Conservation (phyloP, 2,888 invertebrate species). For the Apantesis nais region DNA sequence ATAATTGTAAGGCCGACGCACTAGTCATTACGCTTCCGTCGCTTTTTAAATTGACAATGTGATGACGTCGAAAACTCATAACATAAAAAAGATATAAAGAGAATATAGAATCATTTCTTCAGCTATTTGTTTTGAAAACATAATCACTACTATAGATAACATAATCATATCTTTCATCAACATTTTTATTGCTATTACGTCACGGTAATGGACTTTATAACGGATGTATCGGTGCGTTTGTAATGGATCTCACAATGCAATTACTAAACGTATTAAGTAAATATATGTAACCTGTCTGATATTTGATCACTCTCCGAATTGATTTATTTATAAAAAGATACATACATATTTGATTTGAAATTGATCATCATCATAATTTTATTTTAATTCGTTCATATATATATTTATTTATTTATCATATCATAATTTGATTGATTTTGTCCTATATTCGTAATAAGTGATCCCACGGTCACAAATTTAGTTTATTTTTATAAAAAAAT, state of each 20-base stretch:
- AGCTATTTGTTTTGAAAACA: conserved; percentile 1
- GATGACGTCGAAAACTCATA: neutral
- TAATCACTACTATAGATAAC: neutral
- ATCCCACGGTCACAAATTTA: neutral
- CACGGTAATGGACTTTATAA: neutral
- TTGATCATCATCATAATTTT: too few species aligned
- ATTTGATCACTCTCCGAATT: neutral
- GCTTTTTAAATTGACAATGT: neutral
- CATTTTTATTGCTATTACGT: conserved; percentile 1
- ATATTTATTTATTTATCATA: too few species aligned
- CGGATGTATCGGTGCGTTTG: neutral
- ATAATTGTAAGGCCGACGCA: neutral
- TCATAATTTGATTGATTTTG: too few species aligned
- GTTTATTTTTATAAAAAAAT: neutral
- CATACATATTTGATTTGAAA: too few species aligned
- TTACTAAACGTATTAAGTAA: neutral
- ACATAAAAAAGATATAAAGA: neutral
- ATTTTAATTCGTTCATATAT: too few species aligned
- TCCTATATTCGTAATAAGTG: too few species aligned
- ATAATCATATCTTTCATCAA: neutral
- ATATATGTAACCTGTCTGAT: neutral
- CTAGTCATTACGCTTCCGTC: too few species aligned
- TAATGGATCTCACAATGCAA: neutral
- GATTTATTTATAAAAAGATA: too few species aligned
- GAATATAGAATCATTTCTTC: neutral